These are phyloP conservation scores for Pontoporia blainvillei DNA, from an alignment of 2,113 vertebrate species.

Conservation along the genomic window DNA sequence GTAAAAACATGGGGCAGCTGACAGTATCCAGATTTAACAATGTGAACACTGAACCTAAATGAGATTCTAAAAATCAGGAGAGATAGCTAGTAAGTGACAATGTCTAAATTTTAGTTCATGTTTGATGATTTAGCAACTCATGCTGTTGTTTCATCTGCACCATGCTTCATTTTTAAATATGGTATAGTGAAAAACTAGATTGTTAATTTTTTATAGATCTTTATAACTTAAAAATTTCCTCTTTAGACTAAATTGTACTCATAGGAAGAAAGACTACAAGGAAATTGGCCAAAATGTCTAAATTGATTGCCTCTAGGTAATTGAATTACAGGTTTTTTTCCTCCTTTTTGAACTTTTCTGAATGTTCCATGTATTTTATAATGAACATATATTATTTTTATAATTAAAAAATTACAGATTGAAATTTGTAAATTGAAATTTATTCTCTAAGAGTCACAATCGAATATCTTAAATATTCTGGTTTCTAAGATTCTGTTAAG, in stretches of 20 bases:
- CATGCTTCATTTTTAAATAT: constrained; percentile 16
- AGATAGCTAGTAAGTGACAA: neutral
- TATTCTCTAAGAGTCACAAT: neutral
- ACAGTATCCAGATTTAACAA: constrained; percentile 13
- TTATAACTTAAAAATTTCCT: neutral
- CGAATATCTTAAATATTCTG: neutral
- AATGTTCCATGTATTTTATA: neutral
- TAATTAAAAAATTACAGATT: constrained; percentile 17
- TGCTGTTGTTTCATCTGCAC: neutral
- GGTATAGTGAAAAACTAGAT: neutral
- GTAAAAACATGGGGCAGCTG: neutral
- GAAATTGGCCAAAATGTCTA: neutral
- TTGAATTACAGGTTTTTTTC: neutral
- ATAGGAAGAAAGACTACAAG: neutral
- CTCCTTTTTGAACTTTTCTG: neutral
- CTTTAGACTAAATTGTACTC: neutral
- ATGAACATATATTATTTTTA: neutral
- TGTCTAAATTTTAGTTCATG: neutral
- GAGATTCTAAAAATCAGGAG: neutral
- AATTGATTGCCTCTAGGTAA: neutral
- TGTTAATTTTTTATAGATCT: neutral
- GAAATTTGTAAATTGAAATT: neutral
- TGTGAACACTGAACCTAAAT: constrained; percentile 2
- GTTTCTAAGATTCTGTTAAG: neutral
- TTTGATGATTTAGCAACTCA: neutral